Evolutionary conservation across 2,888 invertebrate genomes (phyloP).

Genomic region (Oligia strigilis): DNA sequence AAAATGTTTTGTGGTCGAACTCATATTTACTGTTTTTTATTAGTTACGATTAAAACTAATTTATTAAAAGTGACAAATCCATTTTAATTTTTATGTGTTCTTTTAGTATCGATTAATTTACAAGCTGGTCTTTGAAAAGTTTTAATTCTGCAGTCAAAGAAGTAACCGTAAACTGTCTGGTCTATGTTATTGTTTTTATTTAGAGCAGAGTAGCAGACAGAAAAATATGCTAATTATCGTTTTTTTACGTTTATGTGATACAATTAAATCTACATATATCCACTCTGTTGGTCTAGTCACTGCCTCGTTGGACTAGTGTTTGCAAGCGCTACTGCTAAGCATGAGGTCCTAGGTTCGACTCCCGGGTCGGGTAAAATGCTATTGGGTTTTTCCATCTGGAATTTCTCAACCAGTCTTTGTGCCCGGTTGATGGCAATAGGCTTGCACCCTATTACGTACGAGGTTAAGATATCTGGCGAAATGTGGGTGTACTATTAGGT

Average conservation of each 20-base stretch:
- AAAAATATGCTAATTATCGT: no score
- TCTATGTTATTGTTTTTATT: not conserved
- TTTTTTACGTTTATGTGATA: not conserved
- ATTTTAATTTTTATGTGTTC: not conserved
- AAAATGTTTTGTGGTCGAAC: not conserved
- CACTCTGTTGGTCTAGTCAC: not conserved
- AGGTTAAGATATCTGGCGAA: not conserved
- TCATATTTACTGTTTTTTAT: not conserved
- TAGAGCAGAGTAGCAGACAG: not conserved
- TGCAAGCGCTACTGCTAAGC: no score
- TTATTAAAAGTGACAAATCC: not conserved
- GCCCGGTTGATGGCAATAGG: not conserved
- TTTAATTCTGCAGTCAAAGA: not conserved
- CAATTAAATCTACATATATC: not conserved
- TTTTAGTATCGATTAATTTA: not conserved
- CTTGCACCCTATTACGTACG: not conserved
- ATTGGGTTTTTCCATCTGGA: not conserved
- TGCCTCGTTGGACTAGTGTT: no score
- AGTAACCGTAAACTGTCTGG: not conserved
- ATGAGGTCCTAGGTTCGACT: not conserved
- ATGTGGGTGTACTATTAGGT: not conserved
- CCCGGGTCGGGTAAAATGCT: not conserved
- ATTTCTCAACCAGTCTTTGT: not conserved
- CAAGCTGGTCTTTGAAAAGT: not conserved
- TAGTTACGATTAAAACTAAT: not conserved